These are phyloP conservation scores for Zygogramma bicolorata DNA, from an alignment of 2,888 invertebrate genomes.

Conservation along the genomic window DNA sequence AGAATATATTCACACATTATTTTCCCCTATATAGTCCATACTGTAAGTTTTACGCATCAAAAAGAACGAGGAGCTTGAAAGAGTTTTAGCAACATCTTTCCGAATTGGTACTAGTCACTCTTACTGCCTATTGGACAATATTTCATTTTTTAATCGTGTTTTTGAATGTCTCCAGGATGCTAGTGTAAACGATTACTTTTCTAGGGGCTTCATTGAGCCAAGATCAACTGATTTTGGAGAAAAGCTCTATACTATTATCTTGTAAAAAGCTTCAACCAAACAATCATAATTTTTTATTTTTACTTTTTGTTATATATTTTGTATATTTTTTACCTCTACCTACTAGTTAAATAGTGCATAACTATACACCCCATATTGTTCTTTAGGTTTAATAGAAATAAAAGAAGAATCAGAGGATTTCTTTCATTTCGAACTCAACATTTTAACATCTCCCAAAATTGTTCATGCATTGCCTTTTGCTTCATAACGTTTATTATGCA, in stretches of 20 bases:
- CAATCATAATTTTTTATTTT: neutral
- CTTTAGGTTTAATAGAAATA: neutral
- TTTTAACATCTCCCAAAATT: neutral
- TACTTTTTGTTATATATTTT: conserved; percentile 12
- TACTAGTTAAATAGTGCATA: neutral
- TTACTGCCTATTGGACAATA: too few relatives aligned
- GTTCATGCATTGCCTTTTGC: too few relatives aligned
- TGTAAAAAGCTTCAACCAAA: conserved; percentile 6
- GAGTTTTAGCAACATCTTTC: too few relatives aligned
- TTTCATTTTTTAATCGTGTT: too few relatives aligned
- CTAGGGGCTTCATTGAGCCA: neutral
- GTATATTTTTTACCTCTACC: neutral
- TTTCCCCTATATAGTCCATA: too few relatives aligned
- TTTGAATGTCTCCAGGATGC: too few relatives aligned
- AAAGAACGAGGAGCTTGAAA: too few relatives aligned
- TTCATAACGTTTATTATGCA: too few relatives aligned
- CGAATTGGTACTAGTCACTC: too few relatives aligned
- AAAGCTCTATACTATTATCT: conserved; percentile 1
- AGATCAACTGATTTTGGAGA: neutral
- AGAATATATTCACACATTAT: too few relatives aligned
- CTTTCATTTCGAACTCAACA: neutral
- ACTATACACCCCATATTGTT: neutral
- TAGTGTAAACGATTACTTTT: neutral
- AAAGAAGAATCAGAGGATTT: neutral
- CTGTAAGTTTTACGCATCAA: too few relatives aligned